These are phyloP conservation scores for Lithophane socia DNA, from an alignment of 2,888 invertebrate genomes.

Conservation along the genomic window DNA sequence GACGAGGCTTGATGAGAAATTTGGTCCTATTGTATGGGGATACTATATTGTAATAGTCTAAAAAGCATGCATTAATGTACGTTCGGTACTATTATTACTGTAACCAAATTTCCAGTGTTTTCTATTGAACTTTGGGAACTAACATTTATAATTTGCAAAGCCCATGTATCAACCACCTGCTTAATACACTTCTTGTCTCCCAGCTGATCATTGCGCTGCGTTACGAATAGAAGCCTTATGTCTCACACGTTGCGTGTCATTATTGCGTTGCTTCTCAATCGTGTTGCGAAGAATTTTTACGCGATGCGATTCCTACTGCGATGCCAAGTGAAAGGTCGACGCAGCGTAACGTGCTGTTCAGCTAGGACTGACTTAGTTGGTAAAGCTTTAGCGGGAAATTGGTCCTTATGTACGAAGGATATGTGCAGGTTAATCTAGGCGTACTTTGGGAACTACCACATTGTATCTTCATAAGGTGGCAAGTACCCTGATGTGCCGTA, in stretches of 20 bases:
- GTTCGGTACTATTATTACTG: slow-evolving; percentile 23
- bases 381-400: slow-evolving; percentile 25
- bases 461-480: slow-evolving; percentile 47
- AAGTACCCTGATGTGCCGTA: slow-evolving; percentile 42
- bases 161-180: slow-evolving; percentile 35
- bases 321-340: slow-evolving; percentile 16
- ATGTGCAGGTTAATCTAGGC: slow-evolving; percentile 25
- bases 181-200: slow-evolving; percentile 24
- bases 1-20: background rate
- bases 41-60: slow-evolving; percentile 1
- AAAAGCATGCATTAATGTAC: slow-evolving; percentile 15
- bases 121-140: slow-evolving; percentile 32
- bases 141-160: slow-evolving; percentile 18
- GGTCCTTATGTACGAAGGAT: slow-evolving; percentile 42
- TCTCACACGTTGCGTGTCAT: background rate
- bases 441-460: slow-evolving; percentile 48
- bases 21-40: slow-evolving; percentile 37
- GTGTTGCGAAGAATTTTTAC: slow-evolving; percentile 35
- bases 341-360: background rate
- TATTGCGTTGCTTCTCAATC: slow-evolving; percentile 28
- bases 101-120: slow-evolving; percentile 46
- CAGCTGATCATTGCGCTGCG: slow-evolving; percentile 12
- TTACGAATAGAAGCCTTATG: slow-evolving; percentile 16
- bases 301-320: slow-evolving; percentile 30
- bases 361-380: slow-evolving; percentile 8